phyloP scores from a whole-genome alignment of 2,888 invertebrate genomes.

The Scaptomyza reducta region DNA sequence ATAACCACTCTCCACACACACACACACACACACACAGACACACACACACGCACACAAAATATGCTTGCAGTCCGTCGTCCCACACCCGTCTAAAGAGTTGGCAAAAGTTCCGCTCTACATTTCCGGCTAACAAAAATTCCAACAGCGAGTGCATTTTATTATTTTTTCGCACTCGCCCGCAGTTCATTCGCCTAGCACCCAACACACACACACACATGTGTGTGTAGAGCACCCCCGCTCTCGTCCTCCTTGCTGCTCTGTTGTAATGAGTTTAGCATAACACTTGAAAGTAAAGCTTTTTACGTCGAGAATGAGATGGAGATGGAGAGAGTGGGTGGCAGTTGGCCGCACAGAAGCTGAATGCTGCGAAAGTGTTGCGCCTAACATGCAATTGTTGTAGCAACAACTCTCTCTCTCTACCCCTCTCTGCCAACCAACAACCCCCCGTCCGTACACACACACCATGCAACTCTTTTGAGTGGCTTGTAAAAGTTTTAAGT shows the following conservation, averaged over 20 bases:
- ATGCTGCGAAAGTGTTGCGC: conserved; percentile 63
- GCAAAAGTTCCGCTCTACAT: conserved; percentile 11
- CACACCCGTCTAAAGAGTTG: conserved; percentile 2
- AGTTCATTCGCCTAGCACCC: conserved; percentile 33
- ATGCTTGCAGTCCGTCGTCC: conserved; percentile 7
- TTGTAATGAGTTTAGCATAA: conserved; percentile 55
- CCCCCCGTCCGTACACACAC: too few species aligned
- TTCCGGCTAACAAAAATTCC: conserved; percentile 42
- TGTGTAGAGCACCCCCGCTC: neutral
- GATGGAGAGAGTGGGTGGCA: neutral
- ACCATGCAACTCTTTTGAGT: conserved; percentile 33
- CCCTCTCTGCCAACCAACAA: too few species aligned
- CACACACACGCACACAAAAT: neutral
- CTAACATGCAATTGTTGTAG: conserved; percentile 60
- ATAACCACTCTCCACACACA: conserved; percentile 44
- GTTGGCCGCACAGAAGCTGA: conserved; percentile 43
- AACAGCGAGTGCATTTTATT: conserved; percentile 6
- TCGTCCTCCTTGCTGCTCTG: neutral
- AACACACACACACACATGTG: neutral
- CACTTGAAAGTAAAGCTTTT: conserved; percentile 10
- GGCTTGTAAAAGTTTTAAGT: conserved; percentile 77
- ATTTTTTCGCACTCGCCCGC: conserved; percentile 16
- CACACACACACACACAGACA: neutral
- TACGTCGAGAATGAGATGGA: neutral
- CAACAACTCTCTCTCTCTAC: conserved; percentile 1